A percentile compares a stretch with the other conserved stretches of the same genome.
phyloP scores from a whole-genome alignment of 2,888 invertebrate species.

The Scaptomyza caliginosa region DNA sequence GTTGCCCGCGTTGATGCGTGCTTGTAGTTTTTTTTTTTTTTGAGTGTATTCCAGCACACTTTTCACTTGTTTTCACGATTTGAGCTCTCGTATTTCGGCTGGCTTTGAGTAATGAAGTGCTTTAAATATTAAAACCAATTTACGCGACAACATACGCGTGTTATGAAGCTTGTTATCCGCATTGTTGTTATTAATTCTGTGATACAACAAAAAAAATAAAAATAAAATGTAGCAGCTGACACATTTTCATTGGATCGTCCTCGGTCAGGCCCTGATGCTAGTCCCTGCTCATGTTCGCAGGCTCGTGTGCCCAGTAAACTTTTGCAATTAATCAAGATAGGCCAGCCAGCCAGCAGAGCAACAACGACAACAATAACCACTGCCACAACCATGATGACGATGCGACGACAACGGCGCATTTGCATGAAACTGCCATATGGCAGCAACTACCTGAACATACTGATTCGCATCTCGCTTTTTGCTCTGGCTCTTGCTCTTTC shows the following conservation, averaged over 20 bases:
- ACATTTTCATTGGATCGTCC: slow-evolving; percentile 62
- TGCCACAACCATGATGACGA: slow-evolving; percentile 3
- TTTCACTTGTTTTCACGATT: slow-evolving; percentile 5
- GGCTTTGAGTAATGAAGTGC: slow-evolving; percentile 68
- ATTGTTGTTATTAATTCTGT: slow-evolving; percentile 53
- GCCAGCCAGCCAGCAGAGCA: slow-evolving; percentile 41
- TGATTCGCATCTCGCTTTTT: background rate
- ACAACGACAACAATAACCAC: slow-evolving; percentile 5
- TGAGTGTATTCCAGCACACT: slow-evolving; percentile 8
- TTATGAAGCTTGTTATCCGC: slow-evolving; percentile 72
- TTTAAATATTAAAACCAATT: slow-evolving; percentile 78
- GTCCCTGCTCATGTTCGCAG: slow-evolving; percentile 38
- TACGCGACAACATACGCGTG: slow-evolving; percentile 76
- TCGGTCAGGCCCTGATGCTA: slow-evolving; percentile 9
- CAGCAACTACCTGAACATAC: slow-evolving; percentile 42
- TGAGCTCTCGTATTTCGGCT: background rate
- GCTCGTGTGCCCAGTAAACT: slow-evolving; percentile 63
- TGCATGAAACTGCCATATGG: slow-evolving; percentile 71
- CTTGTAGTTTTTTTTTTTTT: slow-evolving; percentile 50
- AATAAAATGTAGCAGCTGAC: slow-evolving; percentile 65
- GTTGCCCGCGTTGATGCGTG: slow-evolving; percentile 25
- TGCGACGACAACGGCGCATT: slow-evolving; percentile 59
- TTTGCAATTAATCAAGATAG: slow-evolving; percentile 79
- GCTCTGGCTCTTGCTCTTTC: background rate
- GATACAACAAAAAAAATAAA: slow-evolving; percentile 8